These are phyloP conservation scores for Gobio occitaniae DNA, from an alignment of 2,797 vertebrate genomes.

Conservation along the genomic window DNA sequence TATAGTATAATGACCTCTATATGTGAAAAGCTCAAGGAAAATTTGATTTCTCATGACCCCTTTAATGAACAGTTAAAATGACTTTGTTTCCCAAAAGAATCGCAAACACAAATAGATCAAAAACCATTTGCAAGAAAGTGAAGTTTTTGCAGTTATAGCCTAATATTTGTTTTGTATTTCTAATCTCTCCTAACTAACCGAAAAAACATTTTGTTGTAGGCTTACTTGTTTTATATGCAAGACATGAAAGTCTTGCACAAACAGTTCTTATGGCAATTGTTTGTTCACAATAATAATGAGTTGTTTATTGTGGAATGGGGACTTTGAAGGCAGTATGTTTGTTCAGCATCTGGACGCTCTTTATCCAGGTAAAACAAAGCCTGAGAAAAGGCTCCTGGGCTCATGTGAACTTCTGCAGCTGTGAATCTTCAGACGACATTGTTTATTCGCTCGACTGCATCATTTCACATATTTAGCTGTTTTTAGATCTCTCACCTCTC, in stretches of 20 bases:
- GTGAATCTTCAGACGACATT: constrained; percentile 68
- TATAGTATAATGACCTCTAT: too few species aligned
- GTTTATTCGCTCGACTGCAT: constrained; percentile 68
- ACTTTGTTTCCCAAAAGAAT: background rate
- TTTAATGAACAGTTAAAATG: background rate
- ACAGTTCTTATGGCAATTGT: background rate
- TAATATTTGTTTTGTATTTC: background rate
- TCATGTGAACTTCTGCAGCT: constrained; percentile 71
- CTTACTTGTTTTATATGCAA: background rate
- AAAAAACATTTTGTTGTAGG: background rate
- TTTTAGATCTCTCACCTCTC: constrained; percentile 57
- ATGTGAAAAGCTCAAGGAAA: too few species aligned
- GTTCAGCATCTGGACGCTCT: constrained; percentile 51
- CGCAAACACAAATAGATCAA: background rate
- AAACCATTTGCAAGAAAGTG: background rate
- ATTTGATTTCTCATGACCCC: background rate
- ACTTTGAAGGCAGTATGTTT: constrained; percentile 41
- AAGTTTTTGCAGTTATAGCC: background rate
- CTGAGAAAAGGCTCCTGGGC: constrained; percentile 65
- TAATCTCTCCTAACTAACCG: background rate
- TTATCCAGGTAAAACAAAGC: constrained; percentile 74
- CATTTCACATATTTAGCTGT: constrained; percentile 67
- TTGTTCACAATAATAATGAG: background rate
- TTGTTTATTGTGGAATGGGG: background rate
- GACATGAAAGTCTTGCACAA: background rate